phyloP scores from a whole-genome alignment of 2,113 vertebrate genomes.

The Terrapene triunguis region DNA sequence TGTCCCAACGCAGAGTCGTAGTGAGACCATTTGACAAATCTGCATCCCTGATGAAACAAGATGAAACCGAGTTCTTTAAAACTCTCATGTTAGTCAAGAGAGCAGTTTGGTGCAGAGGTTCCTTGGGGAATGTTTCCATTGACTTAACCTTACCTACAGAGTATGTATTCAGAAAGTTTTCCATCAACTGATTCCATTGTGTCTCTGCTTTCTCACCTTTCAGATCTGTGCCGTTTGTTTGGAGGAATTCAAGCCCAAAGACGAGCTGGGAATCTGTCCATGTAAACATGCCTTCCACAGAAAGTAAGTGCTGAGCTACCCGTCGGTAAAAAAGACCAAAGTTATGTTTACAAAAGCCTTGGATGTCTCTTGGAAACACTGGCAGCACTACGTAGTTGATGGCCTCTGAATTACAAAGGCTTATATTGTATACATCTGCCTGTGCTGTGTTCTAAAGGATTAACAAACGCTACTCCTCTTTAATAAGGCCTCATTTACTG shows the following conservation, averaged over 20 bases:
- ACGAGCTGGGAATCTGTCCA: constrained; percentile 97
- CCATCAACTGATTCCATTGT: not conserved
- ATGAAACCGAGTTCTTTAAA: not conserved
- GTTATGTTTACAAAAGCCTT: not conserved
- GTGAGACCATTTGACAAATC: not conserved
- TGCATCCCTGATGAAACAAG: not conserved
- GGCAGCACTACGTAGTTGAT: not conserved
- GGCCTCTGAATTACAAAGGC: not conserved
- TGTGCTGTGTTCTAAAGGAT: not conserved
- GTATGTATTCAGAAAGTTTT: not conserved
- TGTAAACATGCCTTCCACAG: constrained; percentile 99
- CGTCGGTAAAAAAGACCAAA: not conserved
- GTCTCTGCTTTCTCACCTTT: not conserved
- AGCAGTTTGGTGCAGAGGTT: not conserved
- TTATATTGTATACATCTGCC: not conserved
- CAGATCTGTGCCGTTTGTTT: constrained; percentile 98
- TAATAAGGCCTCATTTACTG: not conserved
- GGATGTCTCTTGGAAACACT: not conserved
- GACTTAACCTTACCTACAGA: not conserved
- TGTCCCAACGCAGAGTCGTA: not conserved
- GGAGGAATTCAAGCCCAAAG: constrained; percentile 98
- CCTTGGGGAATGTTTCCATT: not conserved
- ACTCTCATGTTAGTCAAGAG: not conserved
- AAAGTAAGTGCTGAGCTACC: constrained; percentile 87
- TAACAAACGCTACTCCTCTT: not conserved